Conservation (phyloP, 2,888 invertebrate species). For the Heliconius hortense region DNA sequence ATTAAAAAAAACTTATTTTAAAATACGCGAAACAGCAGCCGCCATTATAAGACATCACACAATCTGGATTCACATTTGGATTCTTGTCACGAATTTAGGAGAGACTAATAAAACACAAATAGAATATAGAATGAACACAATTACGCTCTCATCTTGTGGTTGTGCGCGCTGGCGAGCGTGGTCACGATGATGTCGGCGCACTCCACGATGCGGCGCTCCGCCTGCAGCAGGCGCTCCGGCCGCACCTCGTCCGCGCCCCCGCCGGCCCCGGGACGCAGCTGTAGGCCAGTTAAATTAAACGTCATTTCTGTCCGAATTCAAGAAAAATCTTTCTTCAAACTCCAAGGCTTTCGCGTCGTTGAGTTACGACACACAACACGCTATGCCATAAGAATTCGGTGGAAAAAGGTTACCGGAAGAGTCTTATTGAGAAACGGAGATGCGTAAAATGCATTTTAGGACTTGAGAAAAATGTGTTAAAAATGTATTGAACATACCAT, state of each 20-base stretch:
- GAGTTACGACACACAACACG: too few relatives aligned
- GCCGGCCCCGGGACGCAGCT: conserved; percentile 41
- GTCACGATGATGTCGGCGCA: conserved; percentile 87
- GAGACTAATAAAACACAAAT: not conserved
- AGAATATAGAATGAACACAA: not conserved
- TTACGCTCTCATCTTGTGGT: conserved; percentile 67
- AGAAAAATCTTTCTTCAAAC: too few relatives aligned
- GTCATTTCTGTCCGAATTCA: too few relatives aligned
- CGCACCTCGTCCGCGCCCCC: conserved; percentile 42
- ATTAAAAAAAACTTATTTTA: too few relatives aligned
- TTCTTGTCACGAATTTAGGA: too few relatives aligned
- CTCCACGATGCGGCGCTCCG: conserved; percentile 71
- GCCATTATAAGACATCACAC: too few relatives aligned
- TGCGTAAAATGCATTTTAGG: not conserved
- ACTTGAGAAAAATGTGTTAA: not conserved
- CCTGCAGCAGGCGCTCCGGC: conserved; percentile 55
- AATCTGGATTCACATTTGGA: too few relatives aligned
- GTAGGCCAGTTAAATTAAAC: conserved; percentile 20
- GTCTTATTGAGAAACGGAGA: too few relatives aligned
- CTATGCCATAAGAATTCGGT: too few relatives aligned
- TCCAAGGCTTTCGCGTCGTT: too few relatives aligned
- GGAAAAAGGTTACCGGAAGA: too few relatives aligned
- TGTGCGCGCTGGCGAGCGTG: conserved; percentile 84
- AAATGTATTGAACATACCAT: conserved; percentile 53
- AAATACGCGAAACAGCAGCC: too few relatives aligned